A percentile compares a stretch with the other conserved stretches of the same genome.
These are phyloP conservation scores for Zaprionus lachaisei DNA, from an alignment of 1,140 invertebrate genomes.

Conservation along the genomic window DNA sequence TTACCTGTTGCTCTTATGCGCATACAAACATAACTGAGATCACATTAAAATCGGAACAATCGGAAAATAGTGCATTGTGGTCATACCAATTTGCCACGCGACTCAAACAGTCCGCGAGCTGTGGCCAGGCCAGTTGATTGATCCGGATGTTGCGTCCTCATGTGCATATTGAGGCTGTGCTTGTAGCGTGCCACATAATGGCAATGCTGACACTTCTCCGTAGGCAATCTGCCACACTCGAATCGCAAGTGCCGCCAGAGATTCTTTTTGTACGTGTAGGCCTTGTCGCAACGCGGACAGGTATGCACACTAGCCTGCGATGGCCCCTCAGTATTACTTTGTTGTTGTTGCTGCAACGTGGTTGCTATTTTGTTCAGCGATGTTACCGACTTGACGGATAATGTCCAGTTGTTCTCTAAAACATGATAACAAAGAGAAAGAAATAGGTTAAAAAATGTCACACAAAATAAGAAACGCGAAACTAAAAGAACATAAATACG, in stretches of 20 bases:
- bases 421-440: constrained; percentile 61
- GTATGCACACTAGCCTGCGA: constrained; percentile 36
- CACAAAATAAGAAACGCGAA: background rate
- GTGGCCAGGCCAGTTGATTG: constrained; percentile 7
- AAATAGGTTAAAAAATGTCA: constrained; percentile 67
- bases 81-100: constrained; percentile 33
- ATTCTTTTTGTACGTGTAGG: constrained; percentile 86
- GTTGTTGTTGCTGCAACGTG: constrained; percentile 25
- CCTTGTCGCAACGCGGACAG: constrained; percentile 87
- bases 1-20: constrained; percentile 47
- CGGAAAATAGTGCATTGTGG: background rate
- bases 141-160: constrained; percentile 81
- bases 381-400: constrained; percentile 78
- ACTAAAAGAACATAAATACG: constrained; percentile 12
- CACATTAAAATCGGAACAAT: constrained; percentile 7
- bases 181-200: constrained; percentile 86
- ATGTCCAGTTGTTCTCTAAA: constrained; percentile 72
- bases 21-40: constrained; percentile 30
- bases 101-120: constrained; percentile 40
- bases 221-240: constrained; percentile 86
- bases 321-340: background rate
- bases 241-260: constrained; percentile 86
- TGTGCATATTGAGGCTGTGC: constrained; percentile 86
- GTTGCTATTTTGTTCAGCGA: constrained; percentile 70
- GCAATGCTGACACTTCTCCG: constrained; percentile 87